Conservation (phyloP, 2,113 vertebrate genomes). For the Amazona vittata region DNA sequence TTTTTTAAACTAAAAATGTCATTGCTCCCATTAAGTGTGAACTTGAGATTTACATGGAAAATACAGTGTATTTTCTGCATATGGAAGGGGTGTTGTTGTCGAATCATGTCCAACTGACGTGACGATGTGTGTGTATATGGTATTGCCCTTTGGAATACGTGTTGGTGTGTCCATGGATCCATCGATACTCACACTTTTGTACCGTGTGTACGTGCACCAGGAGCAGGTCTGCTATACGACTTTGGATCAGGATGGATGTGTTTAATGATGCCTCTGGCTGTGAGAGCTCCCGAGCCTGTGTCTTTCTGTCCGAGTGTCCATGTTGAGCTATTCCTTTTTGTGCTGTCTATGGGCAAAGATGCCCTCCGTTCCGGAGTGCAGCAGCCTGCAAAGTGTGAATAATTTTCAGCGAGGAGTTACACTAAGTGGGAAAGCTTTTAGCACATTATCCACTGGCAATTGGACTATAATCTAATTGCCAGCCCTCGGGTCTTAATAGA, state of each 20-base stretch:
- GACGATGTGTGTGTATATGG: fast-evolving
- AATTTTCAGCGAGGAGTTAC: conserved; percentile 86
- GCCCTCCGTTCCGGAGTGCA: not conserved
- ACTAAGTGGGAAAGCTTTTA: conserved; percentile 93
- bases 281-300: not conserved
- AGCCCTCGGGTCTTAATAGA: conserved; percentile 83
- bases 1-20: not conserved
- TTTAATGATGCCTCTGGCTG: not conserved
- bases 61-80: not conserved
- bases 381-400: conserved; percentile 87
- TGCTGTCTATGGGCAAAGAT: not conserved
- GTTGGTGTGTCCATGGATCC: fast-evolving
- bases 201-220: not conserved
- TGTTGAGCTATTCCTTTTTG: not conserved
- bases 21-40: not conserved
- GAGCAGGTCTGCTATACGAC: fast-evolving
- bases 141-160: fast-evolving
- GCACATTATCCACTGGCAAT: conserved; percentile 93
- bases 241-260: not conserved
- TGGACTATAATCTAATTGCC: conserved; percentile 88
- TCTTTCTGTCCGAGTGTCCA: not conserved
- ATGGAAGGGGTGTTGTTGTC: not conserved
- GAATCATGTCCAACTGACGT: not conserved
- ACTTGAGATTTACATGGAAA: not conserved
- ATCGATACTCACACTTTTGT: fast-evolving